phyloP scores from a whole-genome alignment of 2,113 vertebrate species.

The Tricholaema leucomelas region DNA sequence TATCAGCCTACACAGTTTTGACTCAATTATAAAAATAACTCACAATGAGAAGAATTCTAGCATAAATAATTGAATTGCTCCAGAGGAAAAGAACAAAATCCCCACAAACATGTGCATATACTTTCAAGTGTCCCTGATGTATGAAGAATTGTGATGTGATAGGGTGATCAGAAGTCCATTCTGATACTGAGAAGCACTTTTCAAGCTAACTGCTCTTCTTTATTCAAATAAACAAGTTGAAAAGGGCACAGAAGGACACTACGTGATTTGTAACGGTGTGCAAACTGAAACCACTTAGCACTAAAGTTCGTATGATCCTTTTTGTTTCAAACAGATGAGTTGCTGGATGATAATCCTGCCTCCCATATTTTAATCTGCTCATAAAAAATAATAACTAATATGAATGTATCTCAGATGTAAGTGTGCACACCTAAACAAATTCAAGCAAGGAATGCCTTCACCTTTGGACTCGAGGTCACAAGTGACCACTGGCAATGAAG shows the following conservation, averaged over 20 bases:
- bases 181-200: neutral
- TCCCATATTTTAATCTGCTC: conserved; percentile 20
- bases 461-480: neutral
- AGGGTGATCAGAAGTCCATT: conserved; percentile 32
- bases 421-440: conserved; percentile 6
- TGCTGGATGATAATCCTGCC: conserved; percentile 38
- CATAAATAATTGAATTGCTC: conserved; percentile 58
- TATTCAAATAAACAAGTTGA: conserved; percentile 5
- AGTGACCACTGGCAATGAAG: neutral
- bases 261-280: neutral
- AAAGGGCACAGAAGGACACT: conserved; percentile 19
- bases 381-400: conserved; percentile 10
- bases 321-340: conserved; percentile 25
- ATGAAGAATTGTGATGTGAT: conserved; percentile 20
- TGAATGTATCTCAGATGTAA: conserved; percentile 32
- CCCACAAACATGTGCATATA: conserved; percentile 1
- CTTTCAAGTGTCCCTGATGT: neutral
- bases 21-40: conserved; percentile 69
- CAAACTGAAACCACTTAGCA: conserved; percentile 55
- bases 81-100: neutral
- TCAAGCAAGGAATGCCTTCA: conserved; percentile 19
- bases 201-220: conserved; percentile 14
- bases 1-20: conserved; percentile 39
- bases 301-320: conserved; percentile 9
- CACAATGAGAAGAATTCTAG: conserved; percentile 58